Conservation (phyloP, 2,113 vertebrate genomes). For the Tringa solitaria region DNA sequence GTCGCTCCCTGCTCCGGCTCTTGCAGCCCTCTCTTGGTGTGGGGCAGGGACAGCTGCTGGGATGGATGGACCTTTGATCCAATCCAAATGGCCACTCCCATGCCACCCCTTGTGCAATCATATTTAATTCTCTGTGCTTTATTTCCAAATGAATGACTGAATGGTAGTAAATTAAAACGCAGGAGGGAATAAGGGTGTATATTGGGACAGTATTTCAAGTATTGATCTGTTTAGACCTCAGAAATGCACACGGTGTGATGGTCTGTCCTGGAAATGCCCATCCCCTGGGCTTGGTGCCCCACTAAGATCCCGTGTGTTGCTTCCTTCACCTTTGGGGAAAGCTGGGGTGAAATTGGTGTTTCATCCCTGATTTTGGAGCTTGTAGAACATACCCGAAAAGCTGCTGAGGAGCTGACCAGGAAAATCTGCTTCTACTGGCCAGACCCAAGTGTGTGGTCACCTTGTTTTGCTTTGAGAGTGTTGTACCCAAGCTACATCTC, state of each 20-base stretch:
- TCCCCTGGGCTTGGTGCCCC: not conserved
- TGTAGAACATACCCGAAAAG: not conserved
- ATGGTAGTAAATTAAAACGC: not conserved
- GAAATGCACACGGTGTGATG: not conserved
- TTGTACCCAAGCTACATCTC: not conserved
- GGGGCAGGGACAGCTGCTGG: not conserved
- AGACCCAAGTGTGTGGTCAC: accelerated
- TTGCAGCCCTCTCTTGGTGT: accelerated
- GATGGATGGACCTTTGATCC: not conserved
- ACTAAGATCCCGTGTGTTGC: accelerated
- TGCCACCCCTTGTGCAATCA: accelerated
- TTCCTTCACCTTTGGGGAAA: not conserved
- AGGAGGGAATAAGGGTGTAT: not conserved
- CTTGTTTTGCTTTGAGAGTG: accelerated
- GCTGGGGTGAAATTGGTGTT: not conserved
- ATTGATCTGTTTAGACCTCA: not conserved
- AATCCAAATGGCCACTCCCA: accelerated
- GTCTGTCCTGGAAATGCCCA: not conserved
- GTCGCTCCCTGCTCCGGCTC: accelerated
- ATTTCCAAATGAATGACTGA: not conserved
- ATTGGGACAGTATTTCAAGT: not conserved
- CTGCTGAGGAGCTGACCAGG: not conserved
- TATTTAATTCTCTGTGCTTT: not conserved
- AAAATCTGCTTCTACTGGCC: not conserved
- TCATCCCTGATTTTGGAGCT: not conserved